phyloP scores from a whole-genome alignment of 1,140 invertebrate species.

The Drosophila orena region DNA sequence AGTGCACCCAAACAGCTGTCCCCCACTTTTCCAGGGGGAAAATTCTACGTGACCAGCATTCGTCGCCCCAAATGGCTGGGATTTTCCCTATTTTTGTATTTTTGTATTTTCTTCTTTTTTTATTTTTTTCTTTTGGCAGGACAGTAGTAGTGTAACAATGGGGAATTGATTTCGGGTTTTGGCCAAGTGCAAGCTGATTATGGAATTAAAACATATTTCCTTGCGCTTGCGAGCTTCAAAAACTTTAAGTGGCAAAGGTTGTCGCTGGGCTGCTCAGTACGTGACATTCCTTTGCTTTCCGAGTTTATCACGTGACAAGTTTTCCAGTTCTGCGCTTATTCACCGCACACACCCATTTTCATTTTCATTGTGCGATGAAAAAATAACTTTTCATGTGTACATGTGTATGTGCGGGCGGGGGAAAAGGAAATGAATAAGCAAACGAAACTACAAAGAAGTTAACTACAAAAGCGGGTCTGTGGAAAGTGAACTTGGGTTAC shows the following conservation, averaged over 20 bases:
- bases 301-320: slow-evolving; percentile 77
- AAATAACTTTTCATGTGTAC: slow-evolving; percentile 56
- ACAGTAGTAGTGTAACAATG: slow-evolving; percentile 49
- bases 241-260: slow-evolving; percentile 82
- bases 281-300: slow-evolving; percentile 68
- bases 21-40: slow-evolving; percentile 4
- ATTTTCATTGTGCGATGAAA: slow-evolving; percentile 59
- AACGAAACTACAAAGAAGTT: slow-evolving; percentile 76
- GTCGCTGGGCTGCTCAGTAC: slow-evolving; percentile 54
- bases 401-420: not conserved
- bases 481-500: slow-evolving; percentile 77
- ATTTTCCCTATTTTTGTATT: slow-evolving; percentile 18
- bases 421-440: slow-evolving; percentile 64
- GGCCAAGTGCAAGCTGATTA: slow-evolving; percentile 74
- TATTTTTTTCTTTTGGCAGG: slow-evolving; percentile 1
- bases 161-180: slow-evolving; percentile 70
- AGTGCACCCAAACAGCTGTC: slow-evolving; percentile 75
- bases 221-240: slow-evolving; percentile 60
- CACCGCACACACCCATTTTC: slow-evolving; percentile 30
- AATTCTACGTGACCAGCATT: slow-evolving; percentile 74
- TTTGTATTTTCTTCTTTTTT: no score
- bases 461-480: slow-evolving; percentile 67
- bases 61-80: slow-evolving; percentile 57
- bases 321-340: slow-evolving; percentile 40
- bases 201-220: slow-evolving; percentile 80